Evolutionary conservation across 2,888 invertebrate species (phyloP), one percentile per base, ranked within the genome.

Genomic region (Cosmia trapezina): DNA sequence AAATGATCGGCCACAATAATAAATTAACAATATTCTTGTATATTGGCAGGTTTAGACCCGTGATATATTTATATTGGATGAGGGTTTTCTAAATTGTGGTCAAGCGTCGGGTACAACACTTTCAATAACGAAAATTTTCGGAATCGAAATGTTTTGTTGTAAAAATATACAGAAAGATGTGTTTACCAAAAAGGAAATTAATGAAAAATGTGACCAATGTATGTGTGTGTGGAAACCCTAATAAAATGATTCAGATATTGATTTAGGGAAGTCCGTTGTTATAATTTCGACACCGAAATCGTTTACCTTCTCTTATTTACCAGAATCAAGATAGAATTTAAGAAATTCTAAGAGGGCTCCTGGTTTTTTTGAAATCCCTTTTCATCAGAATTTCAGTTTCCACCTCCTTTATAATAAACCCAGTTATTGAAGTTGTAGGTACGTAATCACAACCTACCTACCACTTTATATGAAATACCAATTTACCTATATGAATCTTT

Each of bases 1-100:
- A 87, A 88, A 88, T 87, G 85, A 85, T 85, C 80, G 69, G 83
- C 82, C 82, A 86, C 88, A 87, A 87, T 85, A 86, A 89, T 88
- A 88, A 86, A 87, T 89, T 85, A 76, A 76, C 78, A 78, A 81
- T 84, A 83, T 84, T 81, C 78, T 81, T 79, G 72, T 81, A 79
- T 80, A 81, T 84, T 71, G 82, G 78, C 73, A 74, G 77, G 73
- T 79, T 80, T 19, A 63, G 63, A 9, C n/a, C 33, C 66, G 43
- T 81, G 76, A 85, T 83, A 83, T 83, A 83, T 82, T 79, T 73
- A 69, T 73, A 76, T 74, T 63, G 71, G 45, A 33, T 19, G 43
- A 60, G 47, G 51, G 53, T 53, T 63, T 62, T 12, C 60, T 54
- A 70, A 66, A 57, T 70, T 74, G 62, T 83, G 69, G 49, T n/a